A percentile compares a stretch with the other conserved stretches of the same genome.
phyloP scores from a whole-genome alignment of 2,888 invertebrate species.

The Muschampia plurimacula region DNA sequence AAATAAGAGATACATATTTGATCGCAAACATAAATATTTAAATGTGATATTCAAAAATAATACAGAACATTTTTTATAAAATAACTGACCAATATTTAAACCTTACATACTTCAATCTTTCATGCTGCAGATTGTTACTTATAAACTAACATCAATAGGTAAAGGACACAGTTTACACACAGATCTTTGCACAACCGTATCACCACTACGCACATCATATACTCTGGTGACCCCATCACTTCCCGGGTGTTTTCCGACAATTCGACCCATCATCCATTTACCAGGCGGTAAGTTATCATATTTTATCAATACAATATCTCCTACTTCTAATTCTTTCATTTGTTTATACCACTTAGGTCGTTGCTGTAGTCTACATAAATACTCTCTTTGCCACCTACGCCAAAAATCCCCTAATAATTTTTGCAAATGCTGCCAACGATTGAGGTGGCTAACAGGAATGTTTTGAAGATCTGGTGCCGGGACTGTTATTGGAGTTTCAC shows the following conservation, averaged over 20 bases:
- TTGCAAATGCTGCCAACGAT: constrained; percentile 48
- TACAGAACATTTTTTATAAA: too few species aligned
- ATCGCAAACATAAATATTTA: too few species aligned
- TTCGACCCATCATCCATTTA: constrained; percentile 46
- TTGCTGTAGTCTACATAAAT: constrained; percentile 43
- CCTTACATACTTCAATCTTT: too few species aligned
- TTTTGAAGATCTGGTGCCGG: constrained; percentile 39
- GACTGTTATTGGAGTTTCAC: constrained; percentile 43
- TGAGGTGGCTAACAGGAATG: constrained; percentile 35
- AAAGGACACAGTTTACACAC: constrained; percentile 45
- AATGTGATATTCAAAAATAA: too few species aligned
- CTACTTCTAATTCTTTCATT: constrained; percentile 41
- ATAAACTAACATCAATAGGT: constrained; percentile 26
- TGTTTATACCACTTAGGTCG: constrained; percentile 45
- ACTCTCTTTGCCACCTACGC: constrained; percentile 47
- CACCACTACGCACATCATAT: constrained; percentile 44
- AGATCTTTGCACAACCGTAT: constrained; percentile 39
- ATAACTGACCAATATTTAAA: too few species aligned
- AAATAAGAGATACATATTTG: neutral
- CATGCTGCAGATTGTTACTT: neutral
- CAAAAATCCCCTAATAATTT: constrained; percentile 47
- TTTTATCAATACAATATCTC: constrained; percentile 49
- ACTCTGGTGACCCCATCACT: constrained; percentile 46
- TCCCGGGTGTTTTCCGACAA: constrained; percentile 27
- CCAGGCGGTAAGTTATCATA: constrained; percentile 46